Percentiles rank a stretch among this genome's conserved stretches.
Evolutionary conservation across 2,113 vertebrate species (phyloP).

Genomic region (Notothenia rossii): DNA sequence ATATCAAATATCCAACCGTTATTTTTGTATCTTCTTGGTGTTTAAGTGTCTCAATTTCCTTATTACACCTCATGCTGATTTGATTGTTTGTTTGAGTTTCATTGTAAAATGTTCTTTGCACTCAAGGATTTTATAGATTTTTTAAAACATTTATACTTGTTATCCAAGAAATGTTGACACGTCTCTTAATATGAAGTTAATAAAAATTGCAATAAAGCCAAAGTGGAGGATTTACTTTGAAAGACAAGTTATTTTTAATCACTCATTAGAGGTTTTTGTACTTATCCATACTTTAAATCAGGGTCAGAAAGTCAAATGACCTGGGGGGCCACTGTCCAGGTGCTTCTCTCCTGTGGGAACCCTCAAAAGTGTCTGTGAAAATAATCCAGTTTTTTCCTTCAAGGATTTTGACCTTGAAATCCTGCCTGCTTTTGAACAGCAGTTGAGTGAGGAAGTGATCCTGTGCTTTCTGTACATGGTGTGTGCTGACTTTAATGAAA

Average conservation of each 20-base stretch:
- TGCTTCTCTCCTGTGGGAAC: not conserved
- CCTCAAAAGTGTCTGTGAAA: not conserved
- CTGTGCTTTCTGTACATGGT: not conserved
- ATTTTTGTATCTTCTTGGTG: not conserved
- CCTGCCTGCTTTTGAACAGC: not conserved
- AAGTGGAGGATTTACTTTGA: not conserved
- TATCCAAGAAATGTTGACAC: not conserved
- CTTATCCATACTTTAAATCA: not conserved
- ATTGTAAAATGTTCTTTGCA: not conserved
- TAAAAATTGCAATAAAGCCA: slow-evolving; percentile 23
- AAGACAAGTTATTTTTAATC: not conserved
- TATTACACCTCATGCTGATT: not conserved
- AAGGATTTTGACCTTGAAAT: too few relatives aligned
- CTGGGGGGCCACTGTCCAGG: not conserved
- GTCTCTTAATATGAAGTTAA: slow-evolving; percentile 3
- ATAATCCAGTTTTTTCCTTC: not conserved
- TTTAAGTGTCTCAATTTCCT: not conserved
- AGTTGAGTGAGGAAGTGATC: not conserved
- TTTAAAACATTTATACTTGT: not conserved
- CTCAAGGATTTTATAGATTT: slow-evolving; percentile 21
- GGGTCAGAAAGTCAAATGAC: not conserved
- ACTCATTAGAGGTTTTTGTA: not conserved
- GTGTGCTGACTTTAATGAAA: not conserved
- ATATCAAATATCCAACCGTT: not conserved
- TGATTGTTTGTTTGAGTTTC: not conserved